Conservation (phyloP, 2,888 invertebrate genomes). For the Neoaliturus tenellus region DNA sequence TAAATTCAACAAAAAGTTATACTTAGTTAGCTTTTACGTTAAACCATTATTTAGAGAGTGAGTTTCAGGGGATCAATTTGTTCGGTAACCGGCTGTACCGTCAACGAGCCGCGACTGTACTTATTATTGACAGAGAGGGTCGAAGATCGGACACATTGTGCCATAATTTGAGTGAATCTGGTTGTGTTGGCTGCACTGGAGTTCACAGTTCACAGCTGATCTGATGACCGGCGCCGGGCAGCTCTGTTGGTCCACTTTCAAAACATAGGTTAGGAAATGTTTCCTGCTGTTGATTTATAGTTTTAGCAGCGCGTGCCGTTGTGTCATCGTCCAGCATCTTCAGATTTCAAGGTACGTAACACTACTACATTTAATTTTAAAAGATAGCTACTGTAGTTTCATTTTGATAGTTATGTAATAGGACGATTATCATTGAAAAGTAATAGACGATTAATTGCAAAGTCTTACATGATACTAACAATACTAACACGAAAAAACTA, state of each 20-base stretch:
- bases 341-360: neutral
- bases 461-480: too few species aligned
- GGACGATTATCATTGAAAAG: too few species aligned
- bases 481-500: too few species aligned
- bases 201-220: conserved; percentile 41
- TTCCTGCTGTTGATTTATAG: neutral
- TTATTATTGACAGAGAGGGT: conserved; percentile 38
- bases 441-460: too few species aligned
- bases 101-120: conserved; percentile 18
- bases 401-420: too few species aligned
- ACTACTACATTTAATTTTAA: too few species aligned
- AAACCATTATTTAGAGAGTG: neutral
- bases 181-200: conserved; percentile 33
- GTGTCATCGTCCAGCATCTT: neutral
- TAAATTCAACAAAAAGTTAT: too few species aligned
- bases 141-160: conserved; percentile 29
- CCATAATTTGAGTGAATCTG: conserved; percentile 23
- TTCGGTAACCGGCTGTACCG: conserved; percentile 3
- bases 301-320: neutral
- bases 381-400: too few species aligned
- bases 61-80: neutral
- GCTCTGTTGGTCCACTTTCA: conserved; percentile 15
- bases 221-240: neutral
- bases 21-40: too few species aligned
- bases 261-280: conserved; percentile 33